Evolutionary conservation across 2,888 invertebrate species (phyloP), one percentile per base, ranked within the genome.

Genomic region (Cheilosia vernalis): DNA sequence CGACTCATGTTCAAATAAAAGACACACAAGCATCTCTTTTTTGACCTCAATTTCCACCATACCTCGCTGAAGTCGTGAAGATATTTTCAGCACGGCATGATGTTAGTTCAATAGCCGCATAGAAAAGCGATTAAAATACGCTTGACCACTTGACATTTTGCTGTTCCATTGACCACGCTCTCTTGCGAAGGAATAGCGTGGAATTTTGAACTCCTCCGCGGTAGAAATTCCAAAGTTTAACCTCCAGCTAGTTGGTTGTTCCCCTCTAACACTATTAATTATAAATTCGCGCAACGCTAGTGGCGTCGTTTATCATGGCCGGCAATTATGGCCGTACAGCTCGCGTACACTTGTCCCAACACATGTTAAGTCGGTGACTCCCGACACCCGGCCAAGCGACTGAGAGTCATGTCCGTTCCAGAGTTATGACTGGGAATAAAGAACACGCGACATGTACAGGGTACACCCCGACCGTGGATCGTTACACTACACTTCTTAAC

Each of bases 341-440:
- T 69, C 79, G 79, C 51, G 55, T 84, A 80, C 84, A 76, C 76
- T 76, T 85, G 85, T 85, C 72, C 61, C 58, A 72, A 85, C 85
- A 85, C 61, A 81, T 85, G 85, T 81, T 67, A 24, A 64, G 53
- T 53, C 77, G 81, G 51, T 85, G 85, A 85, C 81, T 85, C 85
- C 76, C 80, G 72, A 81, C 81, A 77, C 76, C 61, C 81, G 81
- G 66, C 42, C 81, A 42, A 53, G 37, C 30, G 9, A 30, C 30
- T 30, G 30, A 74, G 69, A 76, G 80, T 67, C 84, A 80, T 74
- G 80, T 84, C 74, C 74, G 55, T 74, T 66, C 64, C 66, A 51
- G 72, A 85, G 81, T 85, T 85, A 85, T 85, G 81, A 85, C 76
- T 56, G 70, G 49, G 76, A 81, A 81, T 85, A 85, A 85, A 77